Percentiles rank a stretch among this genome's conserved stretches.
Conservation (phyloP, 2,113 vertebrate genomes). For the Narcine bancroftii region DNA sequence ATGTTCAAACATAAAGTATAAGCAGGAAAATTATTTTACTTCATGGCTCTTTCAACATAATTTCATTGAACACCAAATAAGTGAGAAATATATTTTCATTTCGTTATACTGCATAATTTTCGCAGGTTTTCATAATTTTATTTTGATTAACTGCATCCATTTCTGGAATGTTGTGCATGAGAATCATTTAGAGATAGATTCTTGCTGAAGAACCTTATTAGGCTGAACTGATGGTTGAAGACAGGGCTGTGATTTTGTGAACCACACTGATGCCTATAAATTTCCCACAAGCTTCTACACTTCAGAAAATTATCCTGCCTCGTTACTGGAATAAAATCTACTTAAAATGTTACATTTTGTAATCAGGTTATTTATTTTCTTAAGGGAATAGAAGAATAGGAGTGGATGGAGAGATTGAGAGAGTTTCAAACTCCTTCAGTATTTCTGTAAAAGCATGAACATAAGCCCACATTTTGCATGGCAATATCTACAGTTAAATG, state of each 20-base stretch:
- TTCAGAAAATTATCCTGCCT: neutral
- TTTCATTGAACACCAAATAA: neutral
- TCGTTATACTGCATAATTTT: neutral
- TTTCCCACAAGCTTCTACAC: neutral
- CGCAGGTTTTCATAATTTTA: neutral
- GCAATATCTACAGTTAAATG: too few relatives aligned
- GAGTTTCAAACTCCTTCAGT: too few relatives aligned
- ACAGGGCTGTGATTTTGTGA: neutral
- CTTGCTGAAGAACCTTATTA: neutral
- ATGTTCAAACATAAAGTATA: neutral
- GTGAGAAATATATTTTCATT: neutral
- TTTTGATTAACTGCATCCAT: neutral
- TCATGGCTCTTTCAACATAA: neutral
- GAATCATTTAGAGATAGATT: neutral
- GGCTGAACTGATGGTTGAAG: neutral
- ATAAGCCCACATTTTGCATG: too few relatives aligned
- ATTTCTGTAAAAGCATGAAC: too few relatives aligned
- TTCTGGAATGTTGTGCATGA: neutral
- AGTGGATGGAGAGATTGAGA: too few relatives aligned
- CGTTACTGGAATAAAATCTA: neutral
- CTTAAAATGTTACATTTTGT: neutral
- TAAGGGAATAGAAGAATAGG: neutral
- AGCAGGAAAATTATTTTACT: neutral
- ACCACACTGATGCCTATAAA: neutral
- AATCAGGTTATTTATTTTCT: neutral